These are phyloP conservation scores for Orientallactaga bullata DNA, from an alignment of 2,113 vertebrate species.

Conservation along the genomic window DNA sequence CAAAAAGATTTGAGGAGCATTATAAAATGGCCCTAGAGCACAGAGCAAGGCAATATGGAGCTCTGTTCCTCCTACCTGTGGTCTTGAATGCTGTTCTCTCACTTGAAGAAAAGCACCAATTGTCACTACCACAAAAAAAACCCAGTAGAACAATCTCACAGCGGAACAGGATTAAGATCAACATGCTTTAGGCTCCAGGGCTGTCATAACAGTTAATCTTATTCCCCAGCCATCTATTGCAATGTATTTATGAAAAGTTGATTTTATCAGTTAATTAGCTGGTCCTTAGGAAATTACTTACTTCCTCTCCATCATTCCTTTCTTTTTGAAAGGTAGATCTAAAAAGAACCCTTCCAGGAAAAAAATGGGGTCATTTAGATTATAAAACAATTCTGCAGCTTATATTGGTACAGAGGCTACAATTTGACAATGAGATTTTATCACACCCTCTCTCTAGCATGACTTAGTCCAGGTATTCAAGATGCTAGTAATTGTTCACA, in stretches of 20 bases:
- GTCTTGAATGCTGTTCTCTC: neutral
- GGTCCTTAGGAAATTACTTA: slow-evolving; percentile 70
- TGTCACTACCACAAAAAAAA: neutral
- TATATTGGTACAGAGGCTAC: slow-evolving; percentile 21
- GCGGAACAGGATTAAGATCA: slow-evolving; percentile 60
- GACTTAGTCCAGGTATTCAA: slow-evolving; percentile 47
- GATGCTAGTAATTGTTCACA: slow-evolving; percentile 37
- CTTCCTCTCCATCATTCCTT: slow-evolving; percentile 45
- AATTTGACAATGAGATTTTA: slow-evolving; percentile 42
- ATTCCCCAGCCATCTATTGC: slow-evolving; percentile 30
- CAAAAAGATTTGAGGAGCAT: neutral
- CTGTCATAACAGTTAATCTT: slow-evolving; percentile 43
- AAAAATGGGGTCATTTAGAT: slow-evolving; percentile 56
- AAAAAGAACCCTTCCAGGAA: slow-evolving; percentile 63
- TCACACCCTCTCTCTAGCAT: neutral
- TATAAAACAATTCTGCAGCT: slow-evolving; percentile 54
- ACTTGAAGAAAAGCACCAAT: neutral
- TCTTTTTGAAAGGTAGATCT: slow-evolving; percentile 66
- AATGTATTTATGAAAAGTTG: slow-evolving; percentile 68
- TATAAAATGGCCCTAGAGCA: neutral
- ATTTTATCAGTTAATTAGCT: slow-evolving; percentile 74
- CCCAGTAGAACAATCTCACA: slow-evolving; percentile 7
- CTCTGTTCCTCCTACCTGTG: neutral
- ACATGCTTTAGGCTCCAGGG: slow-evolving; percentile 51
- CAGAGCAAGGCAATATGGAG: neutral